Conservation (phyloP, 2,888 invertebrate species). For the Yponomeuta evonymella region DNA sequence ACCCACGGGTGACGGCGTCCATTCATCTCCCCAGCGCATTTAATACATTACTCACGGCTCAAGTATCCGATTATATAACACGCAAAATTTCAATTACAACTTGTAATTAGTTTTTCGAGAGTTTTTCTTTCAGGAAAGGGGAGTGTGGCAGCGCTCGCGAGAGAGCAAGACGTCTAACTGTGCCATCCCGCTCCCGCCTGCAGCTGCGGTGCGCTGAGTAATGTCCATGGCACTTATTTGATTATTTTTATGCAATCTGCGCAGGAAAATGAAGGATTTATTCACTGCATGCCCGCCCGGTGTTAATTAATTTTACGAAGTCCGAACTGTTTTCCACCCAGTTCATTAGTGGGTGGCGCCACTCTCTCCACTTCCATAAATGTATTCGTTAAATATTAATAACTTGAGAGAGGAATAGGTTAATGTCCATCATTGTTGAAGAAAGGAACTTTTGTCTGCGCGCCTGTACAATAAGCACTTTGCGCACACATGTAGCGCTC, state of each 20-base stretch:
- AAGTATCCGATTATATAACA: slow-evolving; percentile 78
- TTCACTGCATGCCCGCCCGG: slow-evolving; percentile 50
- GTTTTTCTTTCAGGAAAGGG: slow-evolving; percentile 75
- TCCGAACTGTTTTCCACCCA: slow-evolving; percentile 35
- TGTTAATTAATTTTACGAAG: slow-evolving; percentile 65
- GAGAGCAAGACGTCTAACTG: slow-evolving; percentile 38
- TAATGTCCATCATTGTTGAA: not conserved
- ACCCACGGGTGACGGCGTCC: slow-evolving; percentile 45
- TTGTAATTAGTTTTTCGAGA: slow-evolving; percentile 78
- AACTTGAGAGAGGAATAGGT: not conserved
- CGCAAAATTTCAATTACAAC: slow-evolving; percentile 78
- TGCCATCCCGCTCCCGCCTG: slow-evolving; percentile 38
- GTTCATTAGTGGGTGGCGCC: slow-evolving; percentile 27
- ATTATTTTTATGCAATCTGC: slow-evolving; percentile 75
- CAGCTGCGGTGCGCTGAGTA: slow-evolving; percentile 61
- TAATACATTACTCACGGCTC: slow-evolving; percentile 75
- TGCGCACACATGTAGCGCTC: not conserved
- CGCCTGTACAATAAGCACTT: not conserved
- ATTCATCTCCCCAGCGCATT: slow-evolving; percentile 71
- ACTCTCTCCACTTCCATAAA: slow-evolving; percentile 4
- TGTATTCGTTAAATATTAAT: slow-evolving; percentile 4
- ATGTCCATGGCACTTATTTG: slow-evolving; percentile 72
- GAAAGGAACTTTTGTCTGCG: not conserved
- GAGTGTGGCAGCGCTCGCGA: slow-evolving; percentile 52
- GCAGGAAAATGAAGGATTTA: slow-evolving; percentile 67